These are phyloP conservation scores for Neopipo cinnamomea DNA, from an alignment of 2,113 vertebrate genomes.

Conservation along the genomic window DNA sequence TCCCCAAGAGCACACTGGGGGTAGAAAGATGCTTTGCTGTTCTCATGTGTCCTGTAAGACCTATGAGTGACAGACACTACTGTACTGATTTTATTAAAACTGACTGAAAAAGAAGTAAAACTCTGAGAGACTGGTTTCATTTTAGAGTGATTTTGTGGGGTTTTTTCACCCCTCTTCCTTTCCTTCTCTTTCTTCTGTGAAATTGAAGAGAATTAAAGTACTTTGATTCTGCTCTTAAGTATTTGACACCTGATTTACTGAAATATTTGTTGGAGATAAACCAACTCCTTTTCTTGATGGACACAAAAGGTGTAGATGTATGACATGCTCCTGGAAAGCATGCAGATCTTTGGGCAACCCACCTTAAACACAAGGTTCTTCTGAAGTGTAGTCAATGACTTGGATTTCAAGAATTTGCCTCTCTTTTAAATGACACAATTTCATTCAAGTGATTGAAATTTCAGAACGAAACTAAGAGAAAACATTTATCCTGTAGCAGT, in stretches of 20 bases:
- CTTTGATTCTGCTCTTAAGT: neutral
- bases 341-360: neutral
- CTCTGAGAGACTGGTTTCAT: neutral
- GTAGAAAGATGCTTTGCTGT: neutral
- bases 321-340: neutral
- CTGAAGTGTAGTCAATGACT: neutral
- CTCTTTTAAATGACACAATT: neutral
- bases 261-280: neutral
- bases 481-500: neutral
- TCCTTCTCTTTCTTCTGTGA: neutral
- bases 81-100: neutral
- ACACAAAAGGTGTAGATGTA: neutral
- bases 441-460: neutral
- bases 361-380: neutral
- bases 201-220: neutral
- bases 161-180: neutral
- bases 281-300: neutral
- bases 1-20: neutral
- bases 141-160: neutral
- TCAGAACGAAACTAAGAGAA: neutral
- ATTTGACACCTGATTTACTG: neutral
- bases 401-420: neutral
- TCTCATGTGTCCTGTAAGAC: neutral
- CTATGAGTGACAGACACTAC: neutral
- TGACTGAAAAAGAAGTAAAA: neutral